Evolutionary conservation across 2,113 vertebrate genomes (phyloP).

Genomic region (Chiloscyllium plagiosum): DNA sequence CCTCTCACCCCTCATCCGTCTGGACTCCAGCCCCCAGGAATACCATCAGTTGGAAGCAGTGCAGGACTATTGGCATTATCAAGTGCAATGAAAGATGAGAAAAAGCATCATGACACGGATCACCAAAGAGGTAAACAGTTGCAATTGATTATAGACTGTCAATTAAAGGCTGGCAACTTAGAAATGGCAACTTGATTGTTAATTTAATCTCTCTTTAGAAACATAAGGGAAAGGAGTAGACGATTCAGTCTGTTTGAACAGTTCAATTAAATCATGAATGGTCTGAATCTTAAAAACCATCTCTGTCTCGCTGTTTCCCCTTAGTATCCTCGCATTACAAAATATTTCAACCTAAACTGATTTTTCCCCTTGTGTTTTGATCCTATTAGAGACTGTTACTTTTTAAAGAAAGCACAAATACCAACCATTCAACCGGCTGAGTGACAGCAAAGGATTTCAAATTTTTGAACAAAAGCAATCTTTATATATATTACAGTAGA

Average conservation of each 20-base stretch:
- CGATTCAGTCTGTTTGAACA: neutral
- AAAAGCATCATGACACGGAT: slow-evolving; percentile 75
- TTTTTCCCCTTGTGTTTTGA: neutral
- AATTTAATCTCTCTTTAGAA: neutral
- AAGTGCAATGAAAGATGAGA: slow-evolving; percentile 73
- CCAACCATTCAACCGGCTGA: neutral
- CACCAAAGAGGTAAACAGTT: slow-evolving; percentile 69
- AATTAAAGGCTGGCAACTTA: too few species aligned
- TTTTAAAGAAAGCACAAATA: neutral
- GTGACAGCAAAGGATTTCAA: neutral
- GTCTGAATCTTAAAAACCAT: neutral
- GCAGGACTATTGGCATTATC: slow-evolving; percentile 72
- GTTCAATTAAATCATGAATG: neutral
- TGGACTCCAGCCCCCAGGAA: slow-evolving; percentile 67
- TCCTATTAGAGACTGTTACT: neutral
- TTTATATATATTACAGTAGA: neutral
- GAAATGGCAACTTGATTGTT: neutral
- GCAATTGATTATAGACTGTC: neutral
- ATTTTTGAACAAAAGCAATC: neutral
- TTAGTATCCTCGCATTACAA: neutral
- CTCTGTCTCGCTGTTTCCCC: neutral
- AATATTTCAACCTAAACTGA: neutral
- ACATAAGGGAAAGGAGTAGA: too few species aligned
- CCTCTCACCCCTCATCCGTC: slow-evolving; percentile 73
- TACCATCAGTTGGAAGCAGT: slow-evolving; percentile 71